Base-by-base conservation (phyloP, 2,113 vertebrate species). In the Vulpes vulpes region DNA sequence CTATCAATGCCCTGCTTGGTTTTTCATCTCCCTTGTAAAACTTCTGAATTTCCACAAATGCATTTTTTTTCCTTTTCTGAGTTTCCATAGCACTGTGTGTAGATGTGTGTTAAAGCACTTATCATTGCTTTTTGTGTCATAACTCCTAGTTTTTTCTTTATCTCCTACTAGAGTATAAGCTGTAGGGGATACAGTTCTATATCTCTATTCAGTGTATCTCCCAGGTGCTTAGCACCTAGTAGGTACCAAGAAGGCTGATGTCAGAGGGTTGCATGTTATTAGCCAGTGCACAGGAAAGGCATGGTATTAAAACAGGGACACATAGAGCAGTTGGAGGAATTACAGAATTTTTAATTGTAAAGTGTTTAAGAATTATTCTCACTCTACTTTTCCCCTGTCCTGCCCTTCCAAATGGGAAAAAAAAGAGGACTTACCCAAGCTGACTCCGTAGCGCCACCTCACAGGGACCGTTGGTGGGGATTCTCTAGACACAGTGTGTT, bases 1-100 rank as follows among this genome's bases (percentile, higher is more conserved):
- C 59, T 49, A 0, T 62, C 35, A 38, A 78, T 6, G 16, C 35
- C 19, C 53, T 79, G 59, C n/a, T 78, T 83, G 93, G 23, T 32
- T 35, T 92, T 97, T 91, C n/a, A 2, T 82, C 10, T 59, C 64
- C 62, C 80, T 96, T 82, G 15, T 60, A 84, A 96, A 81, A 76
- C 43, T 91, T 82, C 35, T 38, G 30, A 64, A 81, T 78, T 84
- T 23, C 3, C 30, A 57, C 27, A 35, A 65, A 67, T 32, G 20
- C 32, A 22, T 53, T 76, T 62, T 73, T 57, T 94, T 55, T 8
- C 25, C n/a, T 90, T 35, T 59, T 79, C n/a, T 92, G 55, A 32
- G 43, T 11, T 91, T 35, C 51, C 22, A 84, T 8, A 11, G 55
- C 51, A 74, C 81, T 74, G 84, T 82, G 53, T 16, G 67, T 14